phyloP scores from a whole-genome alignment of 2,888 invertebrate genomes.

The Caenorhabditis macrosperma region DNA sequence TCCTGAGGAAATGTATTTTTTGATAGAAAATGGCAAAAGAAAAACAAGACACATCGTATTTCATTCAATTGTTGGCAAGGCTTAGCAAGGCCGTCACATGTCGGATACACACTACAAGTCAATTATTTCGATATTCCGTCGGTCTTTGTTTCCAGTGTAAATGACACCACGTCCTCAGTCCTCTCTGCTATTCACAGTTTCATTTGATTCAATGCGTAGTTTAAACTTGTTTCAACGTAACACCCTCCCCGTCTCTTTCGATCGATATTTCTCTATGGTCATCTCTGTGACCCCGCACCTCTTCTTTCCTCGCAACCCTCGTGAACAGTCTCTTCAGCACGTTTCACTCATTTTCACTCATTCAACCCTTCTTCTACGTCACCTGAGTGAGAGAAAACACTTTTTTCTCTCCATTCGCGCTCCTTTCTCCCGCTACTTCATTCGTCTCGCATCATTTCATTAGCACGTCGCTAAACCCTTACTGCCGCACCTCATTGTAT shows the following conservation, averaged over 20 bases:
- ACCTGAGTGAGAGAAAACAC: too few relatives aligned
- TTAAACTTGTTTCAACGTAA: neutral
- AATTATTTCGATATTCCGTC: neutral
- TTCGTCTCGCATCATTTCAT: conserved; percentile 42
- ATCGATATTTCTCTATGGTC: neutral
- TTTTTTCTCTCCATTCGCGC: neutral
- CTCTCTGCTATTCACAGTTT: neutral
- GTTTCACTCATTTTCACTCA: neutral
- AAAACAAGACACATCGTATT: too few relatives aligned
- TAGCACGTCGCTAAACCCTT: conserved; percentile 22
- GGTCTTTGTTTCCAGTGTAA: neutral
- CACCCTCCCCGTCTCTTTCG: too few relatives aligned
- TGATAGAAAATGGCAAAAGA: too few relatives aligned
- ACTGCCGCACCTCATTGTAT: conserved; percentile 37
- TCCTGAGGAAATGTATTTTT: too few relatives aligned
- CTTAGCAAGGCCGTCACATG: too few relatives aligned
- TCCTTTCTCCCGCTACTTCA: neutral
- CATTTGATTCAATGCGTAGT: neutral
- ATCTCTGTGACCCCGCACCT: neutral
- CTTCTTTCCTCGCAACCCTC: too few relatives aligned
- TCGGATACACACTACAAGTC: too few relatives aligned
- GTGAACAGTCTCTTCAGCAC: too few relatives aligned
- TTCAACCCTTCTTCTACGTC: neutral
- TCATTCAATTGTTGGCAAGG: too few relatives aligned
- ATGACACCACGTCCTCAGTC: neutral